Evolutionary conservation across 2,888 invertebrate species (phyloP).

Genomic region (Lordiphosa andalusiaca): DNA sequence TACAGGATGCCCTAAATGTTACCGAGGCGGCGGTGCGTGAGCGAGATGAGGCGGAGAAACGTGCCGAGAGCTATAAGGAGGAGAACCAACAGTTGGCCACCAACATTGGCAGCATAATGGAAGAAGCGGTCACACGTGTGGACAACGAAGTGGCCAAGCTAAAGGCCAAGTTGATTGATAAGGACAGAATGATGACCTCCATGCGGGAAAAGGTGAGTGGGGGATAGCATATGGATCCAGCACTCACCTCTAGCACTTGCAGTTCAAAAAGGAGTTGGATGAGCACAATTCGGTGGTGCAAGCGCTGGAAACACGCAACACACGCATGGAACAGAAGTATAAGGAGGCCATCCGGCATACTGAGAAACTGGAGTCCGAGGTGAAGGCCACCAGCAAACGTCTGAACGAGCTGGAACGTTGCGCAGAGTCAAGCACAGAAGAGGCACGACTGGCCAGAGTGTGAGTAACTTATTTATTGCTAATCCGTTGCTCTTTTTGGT

Average conservation of each 20-base stretch:
- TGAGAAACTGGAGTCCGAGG: constrained; percentile 70
- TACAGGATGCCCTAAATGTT: constrained; percentile 82
- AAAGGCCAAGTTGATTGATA: constrained; percentile 83
- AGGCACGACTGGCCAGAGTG: constrained; percentile 1
- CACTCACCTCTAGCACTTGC: too few relatives aligned
- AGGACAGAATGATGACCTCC: constrained; percentile 81
- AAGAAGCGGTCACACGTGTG: constrained; percentile 82
- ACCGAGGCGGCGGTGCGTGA: constrained; percentile 83
- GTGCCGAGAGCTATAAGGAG: constrained; percentile 81
- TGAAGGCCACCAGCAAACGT: constrained; percentile 79
- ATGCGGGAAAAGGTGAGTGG: constrained; percentile 79
- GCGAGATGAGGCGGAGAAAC: constrained; percentile 82
- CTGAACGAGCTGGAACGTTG: constrained; percentile 82
- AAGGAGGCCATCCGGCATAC: constrained; percentile 66
- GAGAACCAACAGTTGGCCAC: constrained; percentile 82
- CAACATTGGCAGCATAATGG: constrained; percentile 81
- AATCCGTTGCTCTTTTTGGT: background rate
- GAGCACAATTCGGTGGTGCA: constrained; percentile 57
- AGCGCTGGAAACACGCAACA: constrained; percentile 77
- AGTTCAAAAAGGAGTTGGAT: constrained; percentile 19
- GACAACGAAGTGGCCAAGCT: constrained; percentile 83
- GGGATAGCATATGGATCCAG: constrained; percentile 5
- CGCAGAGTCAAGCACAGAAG: constrained; percentile 62
- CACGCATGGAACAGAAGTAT: constrained; percentile 64
- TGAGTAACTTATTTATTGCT: background rate